These are phyloP conservation scores for Acleris sparsana DNA, from an alignment of 2,888 invertebrate genomes.

Conservation along the genomic window DNA sequence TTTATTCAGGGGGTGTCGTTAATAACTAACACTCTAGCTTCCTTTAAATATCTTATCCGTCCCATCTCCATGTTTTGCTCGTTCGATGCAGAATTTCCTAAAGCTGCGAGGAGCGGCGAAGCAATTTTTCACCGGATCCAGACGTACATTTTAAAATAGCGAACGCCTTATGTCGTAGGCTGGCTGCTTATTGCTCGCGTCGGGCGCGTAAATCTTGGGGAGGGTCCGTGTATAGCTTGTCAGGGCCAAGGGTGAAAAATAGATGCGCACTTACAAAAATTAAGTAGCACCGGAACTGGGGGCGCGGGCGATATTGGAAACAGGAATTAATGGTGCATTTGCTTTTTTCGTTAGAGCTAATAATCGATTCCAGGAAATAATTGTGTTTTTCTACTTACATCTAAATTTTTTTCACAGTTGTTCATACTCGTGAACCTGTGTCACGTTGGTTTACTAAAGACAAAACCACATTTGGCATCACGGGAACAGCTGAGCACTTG, in stretches of 20 bases:
- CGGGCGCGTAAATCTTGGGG: conserved; percentile 74
- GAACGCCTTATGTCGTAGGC: conserved; percentile 65
- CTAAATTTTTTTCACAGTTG: too few relatives aligned
- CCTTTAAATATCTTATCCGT: conserved; percentile 68
- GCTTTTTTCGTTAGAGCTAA: conserved; percentile 12
- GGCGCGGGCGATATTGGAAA: conserved; percentile 45
- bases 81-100: conserved; percentile 70
- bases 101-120: conserved; percentile 62
- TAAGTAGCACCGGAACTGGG: conserved; percentile 58
- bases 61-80: conserved; percentile 55
- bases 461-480: neutral
- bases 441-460: neutral
- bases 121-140: conserved; percentile 78
- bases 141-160: conserved; percentile 78
- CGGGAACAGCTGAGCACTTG: neutral
- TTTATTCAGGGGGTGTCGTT: conserved; percentile 35
- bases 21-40: conserved; percentile 53
- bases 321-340: conserved; percentile 43
- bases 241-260: conserved; percentile 67
- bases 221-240: conserved; percentile 56
- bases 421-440: neutral
- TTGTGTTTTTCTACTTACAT: neutral
- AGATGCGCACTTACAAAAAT: conserved; percentile 77
- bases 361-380: neutral
- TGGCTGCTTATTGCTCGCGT: conserved; percentile 71